phyloP scores from a whole-genome alignment of 2,888 invertebrate genomes.

The Eulithis prunata region DNA sequence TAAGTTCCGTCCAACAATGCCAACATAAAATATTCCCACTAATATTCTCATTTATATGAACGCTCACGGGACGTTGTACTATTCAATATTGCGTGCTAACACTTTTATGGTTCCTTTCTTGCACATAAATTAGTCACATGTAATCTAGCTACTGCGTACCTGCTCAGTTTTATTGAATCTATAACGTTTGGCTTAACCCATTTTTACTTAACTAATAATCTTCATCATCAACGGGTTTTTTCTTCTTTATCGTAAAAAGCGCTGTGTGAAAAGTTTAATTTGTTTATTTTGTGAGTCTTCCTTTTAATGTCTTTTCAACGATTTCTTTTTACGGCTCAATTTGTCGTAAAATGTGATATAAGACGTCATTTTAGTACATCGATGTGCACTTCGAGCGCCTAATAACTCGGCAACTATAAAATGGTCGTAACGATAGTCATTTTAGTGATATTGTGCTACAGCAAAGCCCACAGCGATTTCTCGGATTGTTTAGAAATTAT shows the following conservation, averaged over 20 bases:
- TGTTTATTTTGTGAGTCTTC: slow-evolving; percentile 14
- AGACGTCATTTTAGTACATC: slow-evolving; percentile 15
- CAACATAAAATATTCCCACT: slow-evolving; percentile 65
- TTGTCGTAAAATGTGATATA: slow-evolving; percentile 27
- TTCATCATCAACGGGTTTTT: background rate
- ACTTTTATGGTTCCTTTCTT: slow-evolving; percentile 45
- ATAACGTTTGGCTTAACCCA: too few species aligned
- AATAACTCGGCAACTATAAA: slow-evolving; percentile 15
- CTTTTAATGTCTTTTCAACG: slow-evolving; percentile 24
- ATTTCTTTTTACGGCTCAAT: slow-evolving; percentile 28
- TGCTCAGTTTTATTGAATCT: too few species aligned
- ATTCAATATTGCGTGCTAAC: slow-evolving; percentile 55
- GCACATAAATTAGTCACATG: slow-evolving; percentile 9
- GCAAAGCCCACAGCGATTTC: background rate
- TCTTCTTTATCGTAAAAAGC: slow-evolving; percentile 7
- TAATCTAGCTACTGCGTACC: too few species aligned
- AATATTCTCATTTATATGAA: slow-evolving; percentile 63
- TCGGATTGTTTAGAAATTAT: background rate
- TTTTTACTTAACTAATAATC: background rate
- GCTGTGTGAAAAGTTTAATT: slow-evolving; percentile 18
- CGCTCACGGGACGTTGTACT: slow-evolving; percentile 55
- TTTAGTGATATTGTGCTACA: slow-evolving; percentile 8
- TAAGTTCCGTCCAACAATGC: slow-evolving; percentile 67
- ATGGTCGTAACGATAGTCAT: background rate
- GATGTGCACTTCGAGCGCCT: slow-evolving; percentile 6